Conservation (phyloP, 2,888 invertebrate species). For the Drosophila kuntzei region DNA sequence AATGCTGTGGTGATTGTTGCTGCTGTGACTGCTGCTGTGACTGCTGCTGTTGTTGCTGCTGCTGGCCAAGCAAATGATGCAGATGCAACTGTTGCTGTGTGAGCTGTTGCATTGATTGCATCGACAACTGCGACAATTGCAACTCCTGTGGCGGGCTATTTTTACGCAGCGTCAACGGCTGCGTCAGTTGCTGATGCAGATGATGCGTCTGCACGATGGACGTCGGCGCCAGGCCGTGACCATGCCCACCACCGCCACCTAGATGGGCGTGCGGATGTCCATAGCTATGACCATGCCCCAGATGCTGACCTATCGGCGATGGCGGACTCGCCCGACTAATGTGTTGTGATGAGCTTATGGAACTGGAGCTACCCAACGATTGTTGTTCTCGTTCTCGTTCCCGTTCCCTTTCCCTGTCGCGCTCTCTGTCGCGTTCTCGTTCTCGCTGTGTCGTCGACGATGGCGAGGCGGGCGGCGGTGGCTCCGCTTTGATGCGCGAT, state of each 20-base stretch:
- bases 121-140: constrained; percentile 74
- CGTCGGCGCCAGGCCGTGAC: constrained; percentile 50
- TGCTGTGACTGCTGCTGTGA: constrained; percentile 63
- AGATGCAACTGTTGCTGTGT: constrained; percentile 84
- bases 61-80: constrained; percentile 82
- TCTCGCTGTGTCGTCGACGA: constrained; percentile 82
- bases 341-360: constrained; percentile 73
- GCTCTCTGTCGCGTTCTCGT: constrained; percentile 15
- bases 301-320: constrained; percentile 55
- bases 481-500: constrained; percentile 85
- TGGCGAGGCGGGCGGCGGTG: constrained; percentile 76
- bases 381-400: constrained; percentile 40
- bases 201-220: constrained; percentile 84
- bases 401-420: constrained; percentile 9
- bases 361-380: constrained; percentile 52
- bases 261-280: constrained; percentile 40
- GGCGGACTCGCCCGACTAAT: constrained; percentile 61
- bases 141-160: constrained; percentile 81
- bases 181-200: constrained; percentile 83
- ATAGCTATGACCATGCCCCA: constrained; percentile 38
- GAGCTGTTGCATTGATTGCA: constrained; percentile 84
- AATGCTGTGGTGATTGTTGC: constrained; percentile 70
- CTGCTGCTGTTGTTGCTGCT: constrained; percentile 67
- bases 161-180: constrained; percentile 79
- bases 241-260: constrained; percentile 8